These are phyloP conservation scores for Tetramorium bicarinatum DNA, from an alignment of 2,888 invertebrate genomes.

Conservation along the genomic window DNA sequence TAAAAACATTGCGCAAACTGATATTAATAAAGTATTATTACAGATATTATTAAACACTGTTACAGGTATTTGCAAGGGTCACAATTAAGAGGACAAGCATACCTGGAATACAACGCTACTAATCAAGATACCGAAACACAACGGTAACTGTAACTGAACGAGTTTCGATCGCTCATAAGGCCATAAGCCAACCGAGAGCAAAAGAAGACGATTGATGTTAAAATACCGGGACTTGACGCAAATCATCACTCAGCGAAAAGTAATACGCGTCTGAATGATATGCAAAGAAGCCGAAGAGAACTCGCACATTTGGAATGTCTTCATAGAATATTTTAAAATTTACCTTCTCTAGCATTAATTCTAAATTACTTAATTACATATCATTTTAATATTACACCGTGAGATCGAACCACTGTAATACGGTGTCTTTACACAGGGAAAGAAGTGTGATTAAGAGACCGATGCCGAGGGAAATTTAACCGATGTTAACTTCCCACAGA, in stretches of 20 bases:
- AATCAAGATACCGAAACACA: neutral
- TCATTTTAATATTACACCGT: neutral
- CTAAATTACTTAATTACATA: neutral
- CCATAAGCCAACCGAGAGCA: conserved; percentile 13
- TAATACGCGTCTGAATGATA: neutral
- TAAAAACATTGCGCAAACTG: neutral
- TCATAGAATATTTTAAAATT: neutral
- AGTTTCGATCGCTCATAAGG: neutral
- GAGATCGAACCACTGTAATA: neutral
- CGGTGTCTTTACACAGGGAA: neutral
- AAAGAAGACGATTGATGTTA: neutral
- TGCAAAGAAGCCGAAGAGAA: neutral
- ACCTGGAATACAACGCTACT: neutral
- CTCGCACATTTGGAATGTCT: neutral
- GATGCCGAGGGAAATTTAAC: neutral
- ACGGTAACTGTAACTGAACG: neutral
- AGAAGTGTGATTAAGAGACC: neutral
- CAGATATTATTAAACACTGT: too few relatives aligned
- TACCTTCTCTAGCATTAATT: neutral
- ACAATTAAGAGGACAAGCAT: neutral
- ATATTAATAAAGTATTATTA: too few relatives aligned
- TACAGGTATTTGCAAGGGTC: too few relatives aligned
- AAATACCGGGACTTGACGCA: neutral
- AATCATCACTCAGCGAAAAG: neutral
- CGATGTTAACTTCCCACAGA: neutral